Percentiles rank a stretch among this genome's conserved stretches.
phyloP scores from a whole-genome alignment of 2,797 vertebrate genomes.

The Calcarius lapponicus region DNA sequence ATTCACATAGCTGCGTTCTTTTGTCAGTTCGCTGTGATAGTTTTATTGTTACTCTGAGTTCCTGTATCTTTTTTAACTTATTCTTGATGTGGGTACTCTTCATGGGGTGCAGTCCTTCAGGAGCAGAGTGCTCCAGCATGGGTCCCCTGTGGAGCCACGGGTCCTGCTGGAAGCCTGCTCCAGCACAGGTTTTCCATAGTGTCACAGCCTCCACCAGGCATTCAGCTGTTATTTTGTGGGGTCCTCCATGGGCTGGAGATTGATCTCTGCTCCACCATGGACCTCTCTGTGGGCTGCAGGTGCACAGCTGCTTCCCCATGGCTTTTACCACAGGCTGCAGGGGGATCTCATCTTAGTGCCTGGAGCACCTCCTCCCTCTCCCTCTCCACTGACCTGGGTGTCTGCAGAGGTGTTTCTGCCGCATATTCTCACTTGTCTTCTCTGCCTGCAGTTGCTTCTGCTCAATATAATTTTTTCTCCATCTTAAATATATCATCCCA shows the following conservation, averaged over 20 bases:
- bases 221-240: background rate
- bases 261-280: rapidly evolving
- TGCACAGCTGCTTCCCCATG: background rate
- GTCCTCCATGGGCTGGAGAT: rapidly evolving
- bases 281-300: background rate
- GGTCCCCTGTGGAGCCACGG: background rate
- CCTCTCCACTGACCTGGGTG: background rate
- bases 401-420: background rate
- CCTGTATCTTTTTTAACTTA: background rate
- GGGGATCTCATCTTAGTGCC: too few relatives aligned
- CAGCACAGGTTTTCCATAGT: background rate
- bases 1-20: background rate
- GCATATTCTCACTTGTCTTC: background rate
- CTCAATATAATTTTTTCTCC: background rate
- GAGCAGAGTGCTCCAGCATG: background rate
- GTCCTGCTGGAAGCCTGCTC: background rate
- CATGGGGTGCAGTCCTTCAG: background rate
- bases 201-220: background rate
- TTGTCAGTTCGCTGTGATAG: background rate
- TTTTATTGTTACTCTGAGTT: background rate
- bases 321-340: background rate
- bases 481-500: background rate
- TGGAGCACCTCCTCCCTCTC: background rate
- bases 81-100: background rate
- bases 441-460: background rate